Evolutionary conservation across 2,888 invertebrate genomes (phyloP).

Genomic region (Drosophila stalkeri): DNA sequence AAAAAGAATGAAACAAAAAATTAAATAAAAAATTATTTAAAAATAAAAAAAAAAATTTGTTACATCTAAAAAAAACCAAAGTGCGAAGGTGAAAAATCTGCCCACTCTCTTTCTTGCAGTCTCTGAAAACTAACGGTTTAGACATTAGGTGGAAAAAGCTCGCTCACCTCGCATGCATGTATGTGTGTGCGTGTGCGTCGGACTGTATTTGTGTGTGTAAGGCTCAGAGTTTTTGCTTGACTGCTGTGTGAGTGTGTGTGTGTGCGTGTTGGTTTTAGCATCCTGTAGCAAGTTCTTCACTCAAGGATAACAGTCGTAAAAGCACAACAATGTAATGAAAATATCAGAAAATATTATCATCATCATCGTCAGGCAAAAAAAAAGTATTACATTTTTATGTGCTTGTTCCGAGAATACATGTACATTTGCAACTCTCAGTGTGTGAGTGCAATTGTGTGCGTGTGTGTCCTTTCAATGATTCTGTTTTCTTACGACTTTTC

Average conservation of each 20-base stretch:
- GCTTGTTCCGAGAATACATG: conserved; percentile 41
- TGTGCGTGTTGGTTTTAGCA: conserved; percentile 62
- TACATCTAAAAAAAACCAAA: conserved; percentile 45
- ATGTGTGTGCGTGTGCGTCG: conserved; percentile 42
- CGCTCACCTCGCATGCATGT: conserved; percentile 69
- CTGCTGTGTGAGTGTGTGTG: conserved; percentile 42
- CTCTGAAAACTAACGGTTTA: conserved; percentile 70
- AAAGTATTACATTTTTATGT: conserved; percentile 74
- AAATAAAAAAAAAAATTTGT: conserved; percentile 47
- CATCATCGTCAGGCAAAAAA: conserved; percentile 56
- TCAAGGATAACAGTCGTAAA: conserved; percentile 81
- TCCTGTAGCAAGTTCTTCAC: conserved; percentile 80
- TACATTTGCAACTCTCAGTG: conserved; percentile 25
- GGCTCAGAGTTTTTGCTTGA: conserved; percentile 38
- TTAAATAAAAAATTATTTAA: conserved; percentile 27
- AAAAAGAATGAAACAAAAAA: conserved; percentile 30
- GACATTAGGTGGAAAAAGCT: conserved; percentile 74
- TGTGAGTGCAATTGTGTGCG: conserved; percentile 23
- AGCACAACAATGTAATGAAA: conserved; percentile 80
- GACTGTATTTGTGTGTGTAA: conserved; percentile 29
- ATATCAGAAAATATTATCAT: conserved; percentile 79
- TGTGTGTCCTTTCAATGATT: conserved; percentile 34
- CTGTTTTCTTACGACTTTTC: conserved; percentile 36
- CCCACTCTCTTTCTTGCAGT: conserved; percentile 54
- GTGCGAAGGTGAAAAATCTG: conserved; percentile 77